Conservation (phyloP, 2,797 vertebrate species). For the Hipposideros larvatus region DNA sequence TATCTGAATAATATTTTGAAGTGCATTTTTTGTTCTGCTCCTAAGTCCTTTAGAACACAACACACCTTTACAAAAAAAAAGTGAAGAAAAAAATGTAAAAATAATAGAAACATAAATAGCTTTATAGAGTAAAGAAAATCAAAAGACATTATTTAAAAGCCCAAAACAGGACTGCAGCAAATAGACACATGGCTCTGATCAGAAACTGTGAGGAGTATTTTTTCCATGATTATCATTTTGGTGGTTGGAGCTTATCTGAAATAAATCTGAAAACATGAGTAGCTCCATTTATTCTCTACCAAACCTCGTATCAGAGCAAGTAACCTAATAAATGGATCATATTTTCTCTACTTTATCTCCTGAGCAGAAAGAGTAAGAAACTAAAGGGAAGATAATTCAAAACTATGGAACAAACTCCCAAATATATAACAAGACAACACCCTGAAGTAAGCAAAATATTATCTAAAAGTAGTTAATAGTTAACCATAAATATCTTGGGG, state of each 20-base stretch:
- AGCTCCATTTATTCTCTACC: background rate
- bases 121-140: conserved; percentile 8
- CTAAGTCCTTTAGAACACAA: conserved; percentile 3
- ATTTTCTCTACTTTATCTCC: background rate
- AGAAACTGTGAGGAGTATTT: background rate
- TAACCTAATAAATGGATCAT: background rate
- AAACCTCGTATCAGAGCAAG: background rate
- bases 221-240: background rate
- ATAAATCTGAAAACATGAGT: background rate
- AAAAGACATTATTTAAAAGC: background rate
- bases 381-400: background rate
- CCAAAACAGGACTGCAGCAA: background rate
- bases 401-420: background rate
- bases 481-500: background rate
- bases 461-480: background rate
- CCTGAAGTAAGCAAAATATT: background rate
- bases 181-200: background rate
- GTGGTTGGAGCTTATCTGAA: background rate
- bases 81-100: background rate
- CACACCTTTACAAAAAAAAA: background rate
- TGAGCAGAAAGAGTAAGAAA: background rate
- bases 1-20: conserved; percentile 1
- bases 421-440: background rate
- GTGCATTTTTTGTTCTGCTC: background rate
- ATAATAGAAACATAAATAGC: background rate